Conservation (phyloP, 2,113 vertebrate species). For the Oplegnathus fasciatus region DNA sequence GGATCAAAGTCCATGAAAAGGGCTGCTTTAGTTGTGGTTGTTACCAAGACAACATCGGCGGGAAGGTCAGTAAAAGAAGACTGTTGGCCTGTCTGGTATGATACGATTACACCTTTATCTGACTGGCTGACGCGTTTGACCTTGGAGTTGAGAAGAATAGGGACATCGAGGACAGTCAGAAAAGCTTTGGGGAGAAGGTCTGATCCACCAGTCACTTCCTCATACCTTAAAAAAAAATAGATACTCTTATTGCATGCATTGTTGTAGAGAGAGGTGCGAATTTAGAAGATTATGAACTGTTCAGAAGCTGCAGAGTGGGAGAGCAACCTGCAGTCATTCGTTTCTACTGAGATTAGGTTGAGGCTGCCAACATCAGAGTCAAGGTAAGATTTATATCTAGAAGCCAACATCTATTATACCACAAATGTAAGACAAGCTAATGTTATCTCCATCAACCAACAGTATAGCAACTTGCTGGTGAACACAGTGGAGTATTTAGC, state of each 20-base stretch:
- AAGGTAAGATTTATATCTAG: too few relatives aligned
- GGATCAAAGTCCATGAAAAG: constrained; percentile 82
- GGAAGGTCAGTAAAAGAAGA: neutral
- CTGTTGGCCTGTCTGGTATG: neutral
- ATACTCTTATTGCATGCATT: neutral
- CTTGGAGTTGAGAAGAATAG: constrained; percentile 65
- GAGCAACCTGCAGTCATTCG: too few relatives aligned
- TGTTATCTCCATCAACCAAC: too few relatives aligned
- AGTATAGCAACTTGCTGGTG: too few relatives aligned
- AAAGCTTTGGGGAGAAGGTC: constrained; percentile 66
- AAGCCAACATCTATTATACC: too few relatives aligned
- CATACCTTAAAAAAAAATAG: neutral
- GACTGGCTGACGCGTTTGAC: constrained; percentile 48
- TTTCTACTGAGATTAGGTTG: neutral
- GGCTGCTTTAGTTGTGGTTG: constrained; percentile 82
- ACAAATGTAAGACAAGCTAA: too few relatives aligned
- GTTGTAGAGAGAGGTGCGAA: neutral
- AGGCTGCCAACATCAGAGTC: neutral
- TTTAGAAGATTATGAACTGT: neutral
- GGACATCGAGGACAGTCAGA: constrained; percentile 48
- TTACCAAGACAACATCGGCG: constrained; percentile 76
- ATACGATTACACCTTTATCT: constrained; percentile 10
- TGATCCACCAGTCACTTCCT: constrained; percentile 74
- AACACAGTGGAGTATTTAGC: too few relatives aligned
- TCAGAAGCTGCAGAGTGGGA: neutral